A percentile compares a stretch with the other conserved stretches of the same genome.
Conservation (phyloP, 2,888 invertebrate species). For the Parnassius smintheus region DNA sequence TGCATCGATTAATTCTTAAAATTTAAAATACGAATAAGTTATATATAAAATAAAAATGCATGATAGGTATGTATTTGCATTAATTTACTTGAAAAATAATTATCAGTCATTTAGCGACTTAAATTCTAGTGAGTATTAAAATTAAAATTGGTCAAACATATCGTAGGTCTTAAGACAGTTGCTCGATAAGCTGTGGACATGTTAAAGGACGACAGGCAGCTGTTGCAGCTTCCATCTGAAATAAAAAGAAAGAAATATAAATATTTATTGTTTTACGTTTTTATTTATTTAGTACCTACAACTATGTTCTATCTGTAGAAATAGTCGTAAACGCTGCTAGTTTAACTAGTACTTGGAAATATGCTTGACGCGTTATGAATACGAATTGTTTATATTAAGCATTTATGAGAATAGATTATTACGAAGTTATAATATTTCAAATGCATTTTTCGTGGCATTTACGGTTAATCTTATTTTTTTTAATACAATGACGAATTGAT, state of each 20-base stretch:
- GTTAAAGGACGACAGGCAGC: constrained; percentile 51
- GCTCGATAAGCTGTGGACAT: constrained; percentile 35
- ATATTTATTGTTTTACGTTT: neutral
- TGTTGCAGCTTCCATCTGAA: constrained; percentile 54
- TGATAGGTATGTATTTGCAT: constrained; percentile 65
- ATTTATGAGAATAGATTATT: no score
- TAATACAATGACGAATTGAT: constrained; percentile 36
- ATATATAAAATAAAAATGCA: constrained; percentile 70
- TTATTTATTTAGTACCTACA: no score
- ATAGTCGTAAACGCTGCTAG: neutral
- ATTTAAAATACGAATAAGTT: constrained; percentile 53
- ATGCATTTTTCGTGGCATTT: constrained; percentile 7
- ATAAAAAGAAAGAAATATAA: constrained; percentile 42
- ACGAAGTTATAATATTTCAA: no score
- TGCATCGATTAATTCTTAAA: constrained; percentile 42
- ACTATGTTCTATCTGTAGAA: no score
- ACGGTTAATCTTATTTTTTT: constrained; percentile 10
- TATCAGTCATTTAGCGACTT: constrained; percentile 65
- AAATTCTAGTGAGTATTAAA: constrained; percentile 69
- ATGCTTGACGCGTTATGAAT: no score
- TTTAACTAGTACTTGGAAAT: no score
- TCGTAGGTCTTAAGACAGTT: constrained; percentile 32
- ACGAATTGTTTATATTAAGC: no score
- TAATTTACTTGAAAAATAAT: constrained; percentile 45
- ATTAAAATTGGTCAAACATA: constrained; percentile 27